These are phyloP conservation scores for Brachycybe producta DNA, from an alignment of 2,888 invertebrate genomes.

Conservation along the genomic window DNA sequence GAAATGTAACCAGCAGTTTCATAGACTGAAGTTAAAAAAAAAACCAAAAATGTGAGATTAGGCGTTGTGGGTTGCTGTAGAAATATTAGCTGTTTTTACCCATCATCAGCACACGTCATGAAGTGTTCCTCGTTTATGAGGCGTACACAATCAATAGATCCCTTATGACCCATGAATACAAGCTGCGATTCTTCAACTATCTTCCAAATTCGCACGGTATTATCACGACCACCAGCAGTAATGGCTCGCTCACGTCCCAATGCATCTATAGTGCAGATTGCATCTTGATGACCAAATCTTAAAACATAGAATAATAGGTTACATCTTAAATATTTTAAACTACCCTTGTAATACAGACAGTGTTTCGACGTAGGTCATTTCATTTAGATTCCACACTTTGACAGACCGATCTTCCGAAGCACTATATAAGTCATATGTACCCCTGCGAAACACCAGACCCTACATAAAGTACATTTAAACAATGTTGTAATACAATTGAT, in stretches of 20 bases:
- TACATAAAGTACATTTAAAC: background rate
- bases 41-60: background rate
- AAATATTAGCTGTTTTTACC: constrained; percentile 39
- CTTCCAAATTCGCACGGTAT: constrained; percentile 84
- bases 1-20: too few species aligned
- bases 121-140: constrained; percentile 89
- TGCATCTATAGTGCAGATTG: constrained; percentile 75
- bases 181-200: constrained; percentile 93
- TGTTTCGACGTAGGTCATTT: constrained; percentile 91
- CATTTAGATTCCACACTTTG: constrained; percentile 90
- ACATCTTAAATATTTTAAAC: background rate
- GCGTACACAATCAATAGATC: constrained; percentile 76
- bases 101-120: constrained; percentile 82
- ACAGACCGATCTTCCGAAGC: constrained; percentile 44
- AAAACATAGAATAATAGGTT: too few species aligned
- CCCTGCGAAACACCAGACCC: constrained; percentile 70
- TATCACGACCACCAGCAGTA: constrained; percentile 79
- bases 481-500: background rate
- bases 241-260: constrained; percentile 71
- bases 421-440: constrained; percentile 65
- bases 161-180: constrained; percentile 71
- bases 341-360: constrained; percentile 41
- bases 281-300: constrained; percentile 74
- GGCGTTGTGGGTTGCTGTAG: too few species aligned
- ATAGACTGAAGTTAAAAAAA: constrained; percentile 25